Base-by-base conservation (phyloP, 2,113 vertebrate genomes). In the Seriola rivoliana region DNA sequence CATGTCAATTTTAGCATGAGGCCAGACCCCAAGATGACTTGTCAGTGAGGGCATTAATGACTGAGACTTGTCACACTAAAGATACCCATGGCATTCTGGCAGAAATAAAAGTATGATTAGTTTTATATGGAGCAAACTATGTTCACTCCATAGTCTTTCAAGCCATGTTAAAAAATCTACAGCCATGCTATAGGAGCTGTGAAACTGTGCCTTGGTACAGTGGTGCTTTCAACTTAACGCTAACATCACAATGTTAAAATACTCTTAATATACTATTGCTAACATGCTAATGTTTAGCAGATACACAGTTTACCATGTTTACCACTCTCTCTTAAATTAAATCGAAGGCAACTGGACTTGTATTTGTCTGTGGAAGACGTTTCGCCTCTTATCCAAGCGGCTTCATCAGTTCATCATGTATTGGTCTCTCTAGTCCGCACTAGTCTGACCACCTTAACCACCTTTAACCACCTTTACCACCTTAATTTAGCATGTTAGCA, bases 1-100 rank as follows among this genome's bases (percentile, higher is more conserved):
- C 58, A 67, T 87, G 88, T 84, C 88, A 78, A 54, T 75, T 89
- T 84, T 89, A 92, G 81, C 84, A 75, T 75, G 82, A 88, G 82
- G 82, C 58, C 62, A 50, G 79, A 89, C 63, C 67, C 76, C 59
- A 63, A 64, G 55, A 84, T 71, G 70, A 82, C 71, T 70, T 77
- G 63, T 80, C 81, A 67, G 70, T 32, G 68, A 52, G 58, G n/a
- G 60, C 74, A 73, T 85, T 58, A 86, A 88, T 87, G 80, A 80
- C 70, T 59, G 38, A 78, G 46, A 68, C 11, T 55, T 75, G 63
- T 75, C 36, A 85, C 85, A 40, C 54, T 68, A 55, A 71, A 84
- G 64, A 85, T 68, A 75, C 38, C 17, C 11, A 1, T 46, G 69
- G 73, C 60, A 44, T 36, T 79, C 8, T 54, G 42, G 4, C 38